These are phyloP conservation scores for Paragorgia papillata DNA, from an alignment of 92 coral and sea anemone species.

Conservation along the genomic window DNA sequence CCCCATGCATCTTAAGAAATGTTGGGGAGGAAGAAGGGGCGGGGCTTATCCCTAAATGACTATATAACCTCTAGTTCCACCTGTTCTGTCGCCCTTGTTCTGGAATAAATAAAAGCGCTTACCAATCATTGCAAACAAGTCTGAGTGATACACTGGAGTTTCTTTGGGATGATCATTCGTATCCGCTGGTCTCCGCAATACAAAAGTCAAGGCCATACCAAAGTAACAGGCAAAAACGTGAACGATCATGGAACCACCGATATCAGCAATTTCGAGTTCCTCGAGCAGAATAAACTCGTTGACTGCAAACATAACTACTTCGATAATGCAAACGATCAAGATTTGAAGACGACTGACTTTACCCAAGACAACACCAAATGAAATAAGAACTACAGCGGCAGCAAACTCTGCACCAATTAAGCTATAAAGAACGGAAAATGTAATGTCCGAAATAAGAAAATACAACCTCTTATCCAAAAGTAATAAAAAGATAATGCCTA, in stretches of 20 bases:
- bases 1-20: too few relatives aligned
- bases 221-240: slow-evolving; percentile 70
- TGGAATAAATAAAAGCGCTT: too few relatives aligned
- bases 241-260: slow-evolving; percentile 63
- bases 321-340: slow-evolving; percentile 62
- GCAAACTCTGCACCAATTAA: slow-evolving; percentile 67
- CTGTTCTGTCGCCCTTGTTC: too few relatives aligned
- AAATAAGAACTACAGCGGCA: slow-evolving; percentile 71
- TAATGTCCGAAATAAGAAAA: too few relatives aligned
- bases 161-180: slow-evolving; percentile 53
- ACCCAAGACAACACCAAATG: slow-evolving; percentile 72
- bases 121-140: slow-evolving; percentile 74
- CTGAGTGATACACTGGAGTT: slow-evolving; percentile 62
- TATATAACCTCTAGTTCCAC: too few relatives aligned
- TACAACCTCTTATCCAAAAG: too few relatives aligned
- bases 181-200: slow-evolving; percentile 40
- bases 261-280: slow-evolving; percentile 62
- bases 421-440: too few relatives aligned
- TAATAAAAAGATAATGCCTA: too few relatives aligned
- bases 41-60: too few relatives aligned
- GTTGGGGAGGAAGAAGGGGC: too few relatives aligned
- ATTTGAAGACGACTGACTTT: slow-evolving; percentile 73
- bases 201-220: slow-evolving; percentile 63
- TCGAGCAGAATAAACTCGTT: slow-evolving; percentile 66
- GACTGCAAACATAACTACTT: slow-evolving; percentile 60